A percentile compares a stretch with the other conserved stretches of the same genome.
phyloP scores from a whole-genome alignment of 2,888 invertebrate species.

The Standfussiana lucernea region DNA sequence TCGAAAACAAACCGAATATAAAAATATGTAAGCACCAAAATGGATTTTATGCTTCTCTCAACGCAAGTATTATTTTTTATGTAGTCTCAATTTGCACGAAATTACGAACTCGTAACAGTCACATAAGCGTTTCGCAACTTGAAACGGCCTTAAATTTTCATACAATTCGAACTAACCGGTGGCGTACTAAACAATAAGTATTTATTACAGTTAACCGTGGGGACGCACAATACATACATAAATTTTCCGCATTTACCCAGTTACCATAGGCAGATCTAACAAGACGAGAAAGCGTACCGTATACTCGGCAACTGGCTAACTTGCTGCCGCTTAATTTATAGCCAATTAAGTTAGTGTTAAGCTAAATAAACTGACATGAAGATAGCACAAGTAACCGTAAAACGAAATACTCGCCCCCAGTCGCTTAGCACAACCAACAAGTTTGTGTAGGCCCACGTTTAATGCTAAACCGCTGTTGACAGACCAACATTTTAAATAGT shows the following conservation, averaged over 20 bases:
- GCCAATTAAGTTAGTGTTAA: constrained; percentile 89
- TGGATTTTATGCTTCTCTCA: constrained; percentile 31
- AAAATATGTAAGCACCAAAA: constrained; percentile 17
- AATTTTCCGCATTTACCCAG: constrained; percentile 73
- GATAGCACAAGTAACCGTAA: constrained; percentile 85
- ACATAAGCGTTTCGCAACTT: constrained; percentile 36
- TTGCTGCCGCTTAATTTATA: constrained; percentile 86
- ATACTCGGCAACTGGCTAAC: constrained; percentile 82
- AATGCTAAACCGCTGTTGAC: constrained; percentile 71
- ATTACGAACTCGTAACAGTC: constrained; percentile 39
- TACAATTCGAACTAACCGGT: constrained; percentile 48
- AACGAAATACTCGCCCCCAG: constrained; percentile 76
- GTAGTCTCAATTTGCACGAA: constrained; percentile 50
- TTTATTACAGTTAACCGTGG: constrained; percentile 65
- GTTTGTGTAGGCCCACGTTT: constrained; percentile 75
- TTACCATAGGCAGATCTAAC: constrained; percentile 78
- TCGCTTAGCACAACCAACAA: constrained; percentile 70
- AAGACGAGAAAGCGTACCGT: constrained; percentile 79
- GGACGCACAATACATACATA: constrained; percentile 71
- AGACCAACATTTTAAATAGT: constrained; percentile 78
- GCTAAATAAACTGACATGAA: constrained; percentile 87
- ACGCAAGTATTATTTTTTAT: constrained; percentile 44
- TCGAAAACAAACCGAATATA: background rate
- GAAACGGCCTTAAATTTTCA: constrained; percentile 56
- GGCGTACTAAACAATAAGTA: constrained; percentile 64